Evolutionary conservation across 2,888 invertebrate genomes (phyloP), one percentile per base, ranked within the genome.

Genomic region (Adela reaumurella): DNA sequence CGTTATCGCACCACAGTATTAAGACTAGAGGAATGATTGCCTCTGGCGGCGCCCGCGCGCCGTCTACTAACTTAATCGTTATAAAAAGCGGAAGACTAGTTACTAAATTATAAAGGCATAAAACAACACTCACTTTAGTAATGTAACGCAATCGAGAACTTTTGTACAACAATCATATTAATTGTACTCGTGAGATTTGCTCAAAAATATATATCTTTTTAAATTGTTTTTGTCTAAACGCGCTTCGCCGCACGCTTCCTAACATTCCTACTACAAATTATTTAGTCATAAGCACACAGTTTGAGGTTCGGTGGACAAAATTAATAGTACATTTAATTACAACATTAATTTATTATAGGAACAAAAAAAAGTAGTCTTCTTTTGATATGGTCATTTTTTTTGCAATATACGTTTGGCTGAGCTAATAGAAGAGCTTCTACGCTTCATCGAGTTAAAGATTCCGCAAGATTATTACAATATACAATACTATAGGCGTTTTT

Each of bases 1-100:
- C 68, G 66, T 70, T 71, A 65, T 66, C 76, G 77, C 77, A 77
- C 77, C 77, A 76, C 73, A 35, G 66, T 68, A 70, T 68, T 73
- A 69, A 72, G 77, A 77, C 77, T 77, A 77, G 77, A 76, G 76
- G 76, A 70, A 69, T 72, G 68, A 73, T 74, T 73, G 76, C 77
- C 76, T 76, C 76, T 72, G 62, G 70, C 65, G 72, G 66, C 65
- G 68, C 62, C 65, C 60, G 47, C 54, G 56, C 59, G 57, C 62
- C 55, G 35, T 11, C 35, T 35, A 35, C 35, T 35, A 35, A 35
- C 35, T 35, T 35, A 35, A 35, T 14, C 8, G 14, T 35, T 35
- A 24, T 24, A 35, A 35, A 35, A 35, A 35, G 35, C 35, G 35
- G 35, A 35, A 35, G 35, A 35, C 35, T 35, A 35, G 35, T 35